A percentile compares a stretch with the other conserved stretches of the same genome.
phyloP scores from a whole-genome alignment of 2,113 vertebrate genomes.

The Hemiscyllium ocellatum region DNA sequence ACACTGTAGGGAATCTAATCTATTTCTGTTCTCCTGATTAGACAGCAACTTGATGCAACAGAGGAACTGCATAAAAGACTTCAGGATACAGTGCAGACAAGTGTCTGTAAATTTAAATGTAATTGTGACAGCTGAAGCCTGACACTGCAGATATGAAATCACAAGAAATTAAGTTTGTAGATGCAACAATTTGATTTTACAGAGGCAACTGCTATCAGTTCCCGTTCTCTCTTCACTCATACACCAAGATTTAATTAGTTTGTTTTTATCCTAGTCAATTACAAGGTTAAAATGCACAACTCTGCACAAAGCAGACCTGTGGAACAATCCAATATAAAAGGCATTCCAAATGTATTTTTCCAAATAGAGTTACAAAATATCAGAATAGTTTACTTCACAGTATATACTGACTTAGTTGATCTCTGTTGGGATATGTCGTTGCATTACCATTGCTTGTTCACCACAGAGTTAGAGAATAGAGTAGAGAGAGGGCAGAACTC shows the following conservation, averaged over 20 bases:
- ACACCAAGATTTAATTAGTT: slow-evolving; percentile 7
- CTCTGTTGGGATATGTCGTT: not conserved
- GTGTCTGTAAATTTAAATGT: not conserved
- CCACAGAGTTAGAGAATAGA: not conserved
- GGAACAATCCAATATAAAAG: not conserved
- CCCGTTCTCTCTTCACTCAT: not conserved
- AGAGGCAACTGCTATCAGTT: not conserved
- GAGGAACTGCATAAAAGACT: not conserved
- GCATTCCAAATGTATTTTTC: not conserved
- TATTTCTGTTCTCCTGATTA: not conserved
- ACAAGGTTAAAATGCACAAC: not conserved
- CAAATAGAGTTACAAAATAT: not conserved
- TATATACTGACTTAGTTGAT: not conserved
- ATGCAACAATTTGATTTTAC: slow-evolving; percentile 11
- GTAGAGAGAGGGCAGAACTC: not conserved
- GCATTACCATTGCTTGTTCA: not conserved
- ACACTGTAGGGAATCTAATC: too few relatives aligned
- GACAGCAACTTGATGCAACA: not conserved
- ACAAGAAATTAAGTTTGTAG: slow-evolving; percentile 10
- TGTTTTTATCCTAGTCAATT: not conserved
- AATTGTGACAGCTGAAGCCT: not conserved
- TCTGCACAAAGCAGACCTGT: not conserved
- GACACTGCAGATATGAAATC: not conserved
- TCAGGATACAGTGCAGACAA: slow-evolving; percentile 21
- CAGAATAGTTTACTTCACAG: not conserved